Evolutionary conservation across 2,888 invertebrate genomes (phyloP), one percentile per base, ranked within the genome.

Genomic region (Brachyptera putata): DNA sequence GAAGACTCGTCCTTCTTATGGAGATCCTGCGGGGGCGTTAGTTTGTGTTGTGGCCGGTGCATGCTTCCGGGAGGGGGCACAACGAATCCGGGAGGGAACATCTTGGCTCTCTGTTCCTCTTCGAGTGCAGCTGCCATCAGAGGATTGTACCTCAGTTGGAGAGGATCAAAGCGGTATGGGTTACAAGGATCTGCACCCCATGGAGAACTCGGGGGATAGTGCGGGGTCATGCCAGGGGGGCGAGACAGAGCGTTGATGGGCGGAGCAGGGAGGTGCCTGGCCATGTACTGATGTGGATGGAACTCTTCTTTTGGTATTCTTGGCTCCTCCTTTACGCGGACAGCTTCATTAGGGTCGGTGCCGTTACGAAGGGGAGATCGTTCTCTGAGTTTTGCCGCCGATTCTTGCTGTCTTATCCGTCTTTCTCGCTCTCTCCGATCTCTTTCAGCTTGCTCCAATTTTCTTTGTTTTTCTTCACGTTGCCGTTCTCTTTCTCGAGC

Each of bases 281-380:
- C 48, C 24, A 63, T 50, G 34, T 61, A 63, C 46, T 63, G 62
- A 63, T 76, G 76, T 55, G 75, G 76, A 65, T 77, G 76, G 68
- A 75, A 73, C 41, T 69, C 68, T 59, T 69, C 68, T 53, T 66
- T 65, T 11, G 43, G 65, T 4, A 34, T 18, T 30, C 84, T 76
- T 13, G 83, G 81, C 67, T 85, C 85, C 67, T 85, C 85, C 68
- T 86, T 85, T 1, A 84, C 77, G 66, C 85, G 79, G 63, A 85
- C 79, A 71, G 75, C 79, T 64, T 57, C 55, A 70, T 30, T 81
- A 81, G 58, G 78, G 76, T 57, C 75, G 75, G 74, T 72, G 5
- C 88, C 88, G 71, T 87, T 89, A 25, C 91, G 80, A 57, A 90
- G 75, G 3, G 91, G 91, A 4, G 91, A 91, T 56, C 91, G 80